Percentiles rank a stretch among this genome's conserved stretches.
These are phyloP conservation scores for Chelon labrosus DNA, from an alignment of 2,797 vertebrate genomes.

Conservation along the genomic window DNA sequence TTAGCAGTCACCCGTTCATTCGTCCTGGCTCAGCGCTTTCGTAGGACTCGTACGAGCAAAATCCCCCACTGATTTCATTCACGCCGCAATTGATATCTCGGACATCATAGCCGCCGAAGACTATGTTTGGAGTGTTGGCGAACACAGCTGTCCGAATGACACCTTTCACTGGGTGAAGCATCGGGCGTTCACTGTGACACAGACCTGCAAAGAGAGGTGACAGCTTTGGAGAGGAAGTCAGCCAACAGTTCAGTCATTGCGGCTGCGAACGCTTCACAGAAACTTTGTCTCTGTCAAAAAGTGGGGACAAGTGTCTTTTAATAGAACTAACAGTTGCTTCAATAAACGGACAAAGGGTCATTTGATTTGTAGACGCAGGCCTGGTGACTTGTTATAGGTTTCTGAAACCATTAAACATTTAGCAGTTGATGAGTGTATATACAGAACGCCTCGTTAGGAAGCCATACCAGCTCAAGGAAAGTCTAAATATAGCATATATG, in stretches of 20 bases:
- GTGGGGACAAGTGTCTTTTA: not conserved
- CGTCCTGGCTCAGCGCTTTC: no score
- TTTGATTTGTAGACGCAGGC: no score
- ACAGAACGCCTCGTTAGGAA: no score
- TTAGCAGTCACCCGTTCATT: no score
- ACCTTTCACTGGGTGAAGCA: conserved; percentile 28
- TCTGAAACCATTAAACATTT: no score
- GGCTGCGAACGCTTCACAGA: not conserved
- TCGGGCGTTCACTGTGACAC: conserved; percentile 10
- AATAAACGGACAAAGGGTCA: not conserved
- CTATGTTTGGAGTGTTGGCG: conserved; percentile 51
- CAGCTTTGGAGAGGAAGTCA: conserved; percentile 26
- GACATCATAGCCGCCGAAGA: not conserved
- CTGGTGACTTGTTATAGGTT: no score
- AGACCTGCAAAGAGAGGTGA: conserved; percentile 8
- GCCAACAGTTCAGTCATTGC: not conserved
- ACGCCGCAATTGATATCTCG: conserved; percentile 30
- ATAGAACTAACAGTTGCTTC: not conserved
- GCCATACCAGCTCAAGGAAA: no score
- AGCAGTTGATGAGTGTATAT: no score
- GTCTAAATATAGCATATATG: no score
- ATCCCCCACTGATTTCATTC: conserved; percentile 13
- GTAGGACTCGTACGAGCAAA: no score
- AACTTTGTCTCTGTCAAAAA: not conserved
- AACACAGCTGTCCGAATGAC: conserved; percentile 25